A percentile compares a stretch with the other conserved stretches of the same genome.
Evolutionary conservation across 2,888 invertebrate species (phyloP).

Genomic region (Nomada fucata): DNA sequence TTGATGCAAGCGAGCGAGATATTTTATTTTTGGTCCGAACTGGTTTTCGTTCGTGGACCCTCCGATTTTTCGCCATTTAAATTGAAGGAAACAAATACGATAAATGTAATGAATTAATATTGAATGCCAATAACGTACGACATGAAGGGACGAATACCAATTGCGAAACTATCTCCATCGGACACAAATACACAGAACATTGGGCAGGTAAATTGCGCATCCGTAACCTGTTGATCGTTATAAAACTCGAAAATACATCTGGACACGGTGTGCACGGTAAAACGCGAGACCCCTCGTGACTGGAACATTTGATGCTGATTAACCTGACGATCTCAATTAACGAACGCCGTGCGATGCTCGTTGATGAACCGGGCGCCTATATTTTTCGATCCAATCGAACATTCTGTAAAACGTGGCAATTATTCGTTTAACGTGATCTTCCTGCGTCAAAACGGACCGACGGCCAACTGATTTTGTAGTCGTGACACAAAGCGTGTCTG

Average conservation of each 20-base stretch:
- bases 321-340: constrained; percentile 54
- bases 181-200: background rate
- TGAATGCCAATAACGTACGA: constrained; percentile 34
- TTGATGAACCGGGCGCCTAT: constrained; percentile 21
- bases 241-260: constrained; percentile 47
- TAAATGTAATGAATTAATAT: constrained; percentile 34
- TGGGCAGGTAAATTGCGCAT: constrained; percentile 29
- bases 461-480: background rate
- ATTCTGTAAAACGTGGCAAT: background rate
- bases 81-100: background rate
- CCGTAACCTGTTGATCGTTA: constrained; percentile 58
- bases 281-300: constrained; percentile 16
- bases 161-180: constrained; percentile 3
- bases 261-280: background rate
- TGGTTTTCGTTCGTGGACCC: too few species aligned
- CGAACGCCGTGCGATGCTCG: background rate
- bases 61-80: background rate
- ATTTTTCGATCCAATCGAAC: constrained; percentile 19
- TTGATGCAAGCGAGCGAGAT: too few species aligned
- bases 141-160: constrained; percentile 42
- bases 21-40: too few species aligned
- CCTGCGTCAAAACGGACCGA: background rate
- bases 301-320: constrained; percentile 41
- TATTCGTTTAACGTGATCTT: constrained; percentile 14
- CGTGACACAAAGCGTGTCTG: background rate